Conservation (phyloP, 1,140 invertebrate species). For the Helicoverpa armigera region DNA sequence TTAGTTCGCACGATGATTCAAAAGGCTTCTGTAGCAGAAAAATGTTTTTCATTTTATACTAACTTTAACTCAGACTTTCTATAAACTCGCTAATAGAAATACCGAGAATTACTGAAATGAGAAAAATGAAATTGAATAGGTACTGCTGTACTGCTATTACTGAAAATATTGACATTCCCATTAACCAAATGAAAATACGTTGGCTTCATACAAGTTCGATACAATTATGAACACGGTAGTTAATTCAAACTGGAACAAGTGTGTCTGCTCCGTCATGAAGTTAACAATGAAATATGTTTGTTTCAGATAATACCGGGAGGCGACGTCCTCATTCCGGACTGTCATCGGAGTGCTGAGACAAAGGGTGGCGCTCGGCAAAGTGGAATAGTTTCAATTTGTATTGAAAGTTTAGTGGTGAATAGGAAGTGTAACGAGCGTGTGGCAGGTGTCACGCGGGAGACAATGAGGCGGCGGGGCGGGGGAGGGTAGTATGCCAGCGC, state of each 20-base stretch:
- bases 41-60: conserved; percentile 35
- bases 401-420: conserved; percentile 56
- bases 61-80: conserved; percentile 24
- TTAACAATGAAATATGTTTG: conserved; percentile 53
- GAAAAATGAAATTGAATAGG: conserved; percentile 7
- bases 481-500: conserved; percentile 84
- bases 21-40: conserved; percentile 37
- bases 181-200: neutral
- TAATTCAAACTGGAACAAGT: conserved; percentile 38
- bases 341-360: conserved; percentile 41
- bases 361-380: conserved; percentile 55
- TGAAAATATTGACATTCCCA: neutral
- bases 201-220: neutral
- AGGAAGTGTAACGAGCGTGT: conserved; percentile 53
- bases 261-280: conserved; percentile 33
- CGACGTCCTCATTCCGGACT: conserved; percentile 48
- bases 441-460: conserved; percentile 60
- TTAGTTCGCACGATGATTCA: conserved; percentile 52
- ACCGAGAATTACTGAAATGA: neutral
- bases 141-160: neutral
- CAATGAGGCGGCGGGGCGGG: conserved; percentile 69
- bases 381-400: conserved; percentile 65
- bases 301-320: conserved; percentile 53
- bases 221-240: conserved; percentile 29
- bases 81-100: conserved; percentile 10